These are phyloP conservation scores for Sepioteuthis lessoniana DNA, from an alignment of 2,888 invertebrate species.

Conservation along the genomic window DNA sequence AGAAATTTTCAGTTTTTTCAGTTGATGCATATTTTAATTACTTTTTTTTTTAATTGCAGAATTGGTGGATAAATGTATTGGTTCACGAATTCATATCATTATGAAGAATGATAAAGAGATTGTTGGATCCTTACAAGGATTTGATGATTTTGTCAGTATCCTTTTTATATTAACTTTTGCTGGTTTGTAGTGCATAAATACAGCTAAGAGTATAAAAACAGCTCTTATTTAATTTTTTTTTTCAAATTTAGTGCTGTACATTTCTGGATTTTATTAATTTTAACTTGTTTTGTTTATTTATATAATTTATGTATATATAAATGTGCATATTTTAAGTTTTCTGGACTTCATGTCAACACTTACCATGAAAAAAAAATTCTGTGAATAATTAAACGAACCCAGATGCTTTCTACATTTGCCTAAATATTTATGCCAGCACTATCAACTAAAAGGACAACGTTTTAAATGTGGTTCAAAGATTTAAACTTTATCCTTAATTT, in stretches of 20 bases:
- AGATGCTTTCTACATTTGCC: no score
- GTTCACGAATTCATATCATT: conserved; percentile 98
- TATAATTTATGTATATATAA: no score
- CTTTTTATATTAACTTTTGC: conserved; percentile 59
- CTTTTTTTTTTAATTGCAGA: conserved; percentile 79
- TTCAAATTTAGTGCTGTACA: background rate
- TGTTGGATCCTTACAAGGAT: conserved; percentile 96
- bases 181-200: background rate
- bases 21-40: background rate
- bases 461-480: no score
- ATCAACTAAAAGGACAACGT: no score
- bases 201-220: background rate
- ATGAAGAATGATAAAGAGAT: conserved; percentile 99
- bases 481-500: no score
- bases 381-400: no score
- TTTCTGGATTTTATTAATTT: background rate
- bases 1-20: background rate
- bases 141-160: conserved; percentile 94
- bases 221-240: background rate
- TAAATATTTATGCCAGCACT: no score
- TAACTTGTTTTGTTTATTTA: no score
- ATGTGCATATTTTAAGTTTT: no score
- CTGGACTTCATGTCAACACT: no score
- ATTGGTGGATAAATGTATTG: conserved; percentile 99
- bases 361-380: no score